Conservation (phyloP, 2,113 vertebrate species). For the Panurus biarmicus region DNA sequence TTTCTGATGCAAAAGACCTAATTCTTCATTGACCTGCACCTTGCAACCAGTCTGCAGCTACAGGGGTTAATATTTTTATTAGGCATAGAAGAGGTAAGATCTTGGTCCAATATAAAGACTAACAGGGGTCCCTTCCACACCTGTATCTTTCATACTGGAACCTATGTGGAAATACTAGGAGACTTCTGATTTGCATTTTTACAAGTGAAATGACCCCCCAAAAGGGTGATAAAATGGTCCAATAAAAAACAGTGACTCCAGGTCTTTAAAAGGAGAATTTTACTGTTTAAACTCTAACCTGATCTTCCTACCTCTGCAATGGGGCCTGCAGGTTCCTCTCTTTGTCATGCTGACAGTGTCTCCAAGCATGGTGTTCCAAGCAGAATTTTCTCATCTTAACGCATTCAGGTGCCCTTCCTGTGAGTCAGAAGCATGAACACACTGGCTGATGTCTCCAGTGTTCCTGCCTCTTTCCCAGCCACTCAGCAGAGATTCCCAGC, state of each 20-base stretch:
- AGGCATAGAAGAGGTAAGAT: background rate
- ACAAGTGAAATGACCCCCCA: accelerated
- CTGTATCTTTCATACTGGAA: background rate
- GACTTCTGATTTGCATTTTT: background rate
- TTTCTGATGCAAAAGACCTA: background rate
- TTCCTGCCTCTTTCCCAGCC: background rate
- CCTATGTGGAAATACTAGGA: background rate
- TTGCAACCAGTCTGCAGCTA: background rate
- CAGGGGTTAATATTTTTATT: background rate
- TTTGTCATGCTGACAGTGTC: background rate
- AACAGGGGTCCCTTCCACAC: background rate
- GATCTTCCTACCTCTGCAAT: background rate
- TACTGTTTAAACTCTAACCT: background rate
- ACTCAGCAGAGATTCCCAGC: background rate
- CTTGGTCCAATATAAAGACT: background rate
- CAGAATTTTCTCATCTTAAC: conserved; percentile 3
- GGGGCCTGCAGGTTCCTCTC: background rate
- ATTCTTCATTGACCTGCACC: background rate
- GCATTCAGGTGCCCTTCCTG: background rate
- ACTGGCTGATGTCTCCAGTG: background rate
- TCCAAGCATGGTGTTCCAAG: background rate
- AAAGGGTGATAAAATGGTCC: background rate
- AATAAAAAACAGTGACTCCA: background rate
- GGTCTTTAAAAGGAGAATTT: background rate
- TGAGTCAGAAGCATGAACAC: background rate